Evolutionary conservation across 2,797 vertebrate species (phyloP).

Genomic region (Megaceryle alcyon): DNA sequence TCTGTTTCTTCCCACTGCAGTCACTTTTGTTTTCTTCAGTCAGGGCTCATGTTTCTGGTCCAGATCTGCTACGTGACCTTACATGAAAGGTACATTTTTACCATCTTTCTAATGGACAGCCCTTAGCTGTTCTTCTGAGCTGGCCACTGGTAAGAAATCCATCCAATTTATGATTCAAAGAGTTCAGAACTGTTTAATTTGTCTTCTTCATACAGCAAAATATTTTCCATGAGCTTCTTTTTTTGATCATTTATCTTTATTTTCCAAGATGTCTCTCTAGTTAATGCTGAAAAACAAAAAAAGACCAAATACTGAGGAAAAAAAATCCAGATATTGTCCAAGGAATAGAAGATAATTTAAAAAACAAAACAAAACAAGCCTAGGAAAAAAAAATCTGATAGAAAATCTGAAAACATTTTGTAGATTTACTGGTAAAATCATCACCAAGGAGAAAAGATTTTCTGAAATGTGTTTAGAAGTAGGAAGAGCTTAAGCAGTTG

Average conservation of each 20-base stretch:
- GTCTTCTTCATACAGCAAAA: constrained; percentile 79
- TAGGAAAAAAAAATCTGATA: neutral
- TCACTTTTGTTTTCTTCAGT: neutral
- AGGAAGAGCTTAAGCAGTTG: neutral
- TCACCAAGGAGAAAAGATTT: neutral
- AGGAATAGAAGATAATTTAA: neutral
- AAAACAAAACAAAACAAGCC: neutral
- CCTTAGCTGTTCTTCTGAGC: neutral
- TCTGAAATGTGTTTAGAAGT: neutral
- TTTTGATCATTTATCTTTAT: constrained; percentile 82
- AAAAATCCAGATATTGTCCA: neutral
- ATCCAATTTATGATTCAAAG: constrained; percentile 70
- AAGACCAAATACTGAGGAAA: neutral
- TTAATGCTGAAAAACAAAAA: constrained; percentile 49
- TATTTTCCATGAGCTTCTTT: constrained; percentile 81
- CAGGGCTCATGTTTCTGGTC: neutral
- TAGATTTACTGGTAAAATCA: neutral
- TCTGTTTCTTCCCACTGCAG: neutral
- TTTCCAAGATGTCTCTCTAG: constrained; percentile 73
- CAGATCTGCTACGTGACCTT: neutral
- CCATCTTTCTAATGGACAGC: neutral
- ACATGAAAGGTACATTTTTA: neutral
- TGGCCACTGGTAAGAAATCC: neutral
- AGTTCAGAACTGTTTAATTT: constrained; percentile 79
- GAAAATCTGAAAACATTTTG: neutral